These are phyloP conservation scores for Stegodyphus mimosarum DNA, from an alignment of 1,140 invertebrate genomes.

Conservation along the genomic window DNA sequence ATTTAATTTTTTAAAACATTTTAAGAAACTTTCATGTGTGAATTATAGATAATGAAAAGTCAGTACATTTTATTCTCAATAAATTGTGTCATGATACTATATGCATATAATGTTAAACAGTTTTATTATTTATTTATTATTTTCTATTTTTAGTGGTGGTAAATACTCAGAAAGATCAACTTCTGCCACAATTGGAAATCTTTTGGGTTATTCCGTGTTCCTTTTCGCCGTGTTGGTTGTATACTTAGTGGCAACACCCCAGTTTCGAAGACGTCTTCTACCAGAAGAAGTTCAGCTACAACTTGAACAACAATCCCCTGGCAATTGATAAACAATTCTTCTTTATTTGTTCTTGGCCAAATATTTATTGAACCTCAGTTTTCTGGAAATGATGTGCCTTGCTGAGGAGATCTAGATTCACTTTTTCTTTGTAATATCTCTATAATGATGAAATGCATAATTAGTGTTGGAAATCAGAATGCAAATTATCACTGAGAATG, in stretches of 20 bases:
- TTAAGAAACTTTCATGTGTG: too few relatives aligned
- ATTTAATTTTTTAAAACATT: too few relatives aligned
- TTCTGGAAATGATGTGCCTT: not conserved
- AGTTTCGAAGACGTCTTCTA: constrained; percentile 78
- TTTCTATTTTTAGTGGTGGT: constrained; percentile 8
- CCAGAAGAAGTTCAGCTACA: constrained; percentile 82
- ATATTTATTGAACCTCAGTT: not conserved
- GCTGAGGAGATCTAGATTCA: not conserved
- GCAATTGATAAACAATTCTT: not conserved
- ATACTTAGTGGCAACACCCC: constrained; percentile 79
- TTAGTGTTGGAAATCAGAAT: too few relatives aligned
- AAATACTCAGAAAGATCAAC: constrained; percentile 71
- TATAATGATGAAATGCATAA: too few relatives aligned
- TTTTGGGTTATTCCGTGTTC: constrained; percentile 80
- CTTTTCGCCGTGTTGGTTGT: constrained; percentile 78
- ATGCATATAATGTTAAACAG: not conserved
- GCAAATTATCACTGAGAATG: too few relatives aligned
- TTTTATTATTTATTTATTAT: not conserved
- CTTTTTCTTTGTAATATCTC: too few relatives aligned
- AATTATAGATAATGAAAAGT: too few relatives aligned
- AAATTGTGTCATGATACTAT: too few relatives aligned
- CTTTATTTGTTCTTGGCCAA: not conserved
- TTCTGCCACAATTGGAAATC: constrained; percentile 80
- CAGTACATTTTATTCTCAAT: too few relatives aligned
- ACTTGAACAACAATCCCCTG: constrained; percentile 63